Base-by-base conservation (phyloP, 1,140 invertebrate species). In the Neoseiulus cucumeris region DNA sequence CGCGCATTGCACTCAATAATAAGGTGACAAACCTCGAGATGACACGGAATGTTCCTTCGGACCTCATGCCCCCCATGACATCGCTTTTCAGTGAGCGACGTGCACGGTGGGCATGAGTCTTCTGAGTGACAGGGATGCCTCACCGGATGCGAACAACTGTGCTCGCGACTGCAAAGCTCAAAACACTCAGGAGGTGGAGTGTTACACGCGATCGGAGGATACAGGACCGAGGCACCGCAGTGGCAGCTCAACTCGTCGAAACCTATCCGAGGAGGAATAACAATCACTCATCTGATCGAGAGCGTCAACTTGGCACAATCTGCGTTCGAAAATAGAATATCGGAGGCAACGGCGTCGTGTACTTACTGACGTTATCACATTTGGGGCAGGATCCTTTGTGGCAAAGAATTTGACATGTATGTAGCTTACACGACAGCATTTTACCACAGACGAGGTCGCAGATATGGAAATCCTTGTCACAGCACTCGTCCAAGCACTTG, bases 181-280 rank as follows among this genome's bases (percentile, higher is more conserved):
- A 77, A 76, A 77, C 93, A 98, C 7, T 79, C 74, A 0, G 92
- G 91, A 5, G 83, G 84, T 67, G 82, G 82, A 0, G 89, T 87
- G 1, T 92, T 92, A 75, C 93, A 98, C 0, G 87, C 82, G 45
- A 97, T 82, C 0, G 93, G 93, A 1, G 93, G 92, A 75, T 85
- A 85, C 47, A 89, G 77, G 20, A 94, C 85, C 66, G 84, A 83
- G 0, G 81, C 78, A 0, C 92, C 92, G 77, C 94, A 98, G 71
- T 89, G 85, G 74, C 94, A 97, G 1, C 83, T 83, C 1, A 96
- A 76, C 75, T 97, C 93, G 64, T 93, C 87, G 76, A 92, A 96
- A 72, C 83, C 84, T 84, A 65, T 18, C 18, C 25, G 44, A 28
- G 4, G 41, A 22, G 41, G 2, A 20, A 2, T 47, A 64, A 42